Percentiles rank a stretch among this genome's conserved stretches.
phyloP scores from a whole-genome alignment of 2,888 invertebrate species.

The Perdita meconis region DNA sequence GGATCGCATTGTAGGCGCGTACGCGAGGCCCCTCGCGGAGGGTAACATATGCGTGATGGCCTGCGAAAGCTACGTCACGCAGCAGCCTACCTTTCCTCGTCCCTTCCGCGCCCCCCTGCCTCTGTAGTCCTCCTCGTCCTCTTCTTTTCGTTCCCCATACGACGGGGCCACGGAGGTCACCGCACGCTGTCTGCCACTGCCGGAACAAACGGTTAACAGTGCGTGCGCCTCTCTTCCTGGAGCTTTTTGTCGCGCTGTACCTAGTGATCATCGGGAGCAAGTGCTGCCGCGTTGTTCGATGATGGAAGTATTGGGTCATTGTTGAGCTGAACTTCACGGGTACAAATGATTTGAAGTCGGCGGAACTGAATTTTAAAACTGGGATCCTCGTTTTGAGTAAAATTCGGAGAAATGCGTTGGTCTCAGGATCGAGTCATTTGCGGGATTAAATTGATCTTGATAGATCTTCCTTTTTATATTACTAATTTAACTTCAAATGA shows the following conservation, averaged over 20 bases:
- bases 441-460: too few species aligned
- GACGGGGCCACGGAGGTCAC: slow-evolving; percentile 63
- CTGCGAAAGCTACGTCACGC: slow-evolving; percentile 80
- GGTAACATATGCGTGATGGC: slow-evolving; percentile 81
- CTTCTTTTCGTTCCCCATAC: slow-evolving; percentile 49
- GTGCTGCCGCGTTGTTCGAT: slow-evolving; percentile 1
- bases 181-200: slow-evolving; percentile 64
- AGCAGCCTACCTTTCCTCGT: slow-evolving; percentile 73
- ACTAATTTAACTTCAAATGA: too few species aligned
- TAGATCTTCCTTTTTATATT: too few species aligned
- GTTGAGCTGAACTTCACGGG: too few species aligned
- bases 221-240: slow-evolving; percentile 40
- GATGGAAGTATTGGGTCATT: not conserved
- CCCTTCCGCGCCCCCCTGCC: slow-evolving; percentile 52
- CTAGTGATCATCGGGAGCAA: slow-evolving; percentile 25
- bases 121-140: slow-evolving; percentile 34
- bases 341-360: too few species aligned
- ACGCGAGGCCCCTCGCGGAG: slow-evolving; percentile 62
- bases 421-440: too few species aligned
- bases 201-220: slow-evolving; percentile 63
- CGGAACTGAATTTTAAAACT: too few species aligned
- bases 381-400: too few species aligned
- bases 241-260: slow-evolving; percentile 1
- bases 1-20: slow-evolving; percentile 71
- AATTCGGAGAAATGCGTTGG: too few species aligned